Percentiles rank a stretch among this genome's conserved stretches.
Evolutionary conservation across 2,797 vertebrate genomes (phyloP).

Genomic region (Naso thynnoides): DNA sequence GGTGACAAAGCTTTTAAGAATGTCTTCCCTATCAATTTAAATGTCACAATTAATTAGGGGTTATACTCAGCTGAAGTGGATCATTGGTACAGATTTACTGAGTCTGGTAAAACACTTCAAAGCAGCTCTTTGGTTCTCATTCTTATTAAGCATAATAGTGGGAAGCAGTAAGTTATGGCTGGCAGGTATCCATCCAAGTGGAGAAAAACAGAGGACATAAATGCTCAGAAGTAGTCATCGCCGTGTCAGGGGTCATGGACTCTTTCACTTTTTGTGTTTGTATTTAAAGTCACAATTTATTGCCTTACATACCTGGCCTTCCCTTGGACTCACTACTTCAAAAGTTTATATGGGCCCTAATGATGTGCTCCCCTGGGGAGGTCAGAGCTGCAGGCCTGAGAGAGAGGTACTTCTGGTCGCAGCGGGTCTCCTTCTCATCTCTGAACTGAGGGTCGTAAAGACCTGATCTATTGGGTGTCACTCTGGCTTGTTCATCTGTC

Average conservation of each 20-base stretch:
- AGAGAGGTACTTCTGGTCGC: constrained; percentile 62
- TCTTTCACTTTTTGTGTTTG: constrained; percentile 80
- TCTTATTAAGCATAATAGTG: constrained; percentile 51
- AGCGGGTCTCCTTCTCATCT: constrained; percentile 75
- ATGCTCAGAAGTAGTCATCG: constrained; percentile 69
- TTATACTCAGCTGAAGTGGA: constrained; percentile 39
- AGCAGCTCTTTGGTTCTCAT: constrained; percentile 53
- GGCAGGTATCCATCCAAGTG: constrained; percentile 69
- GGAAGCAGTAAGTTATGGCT: constrained; percentile 70
- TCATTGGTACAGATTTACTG: constrained; percentile 56
- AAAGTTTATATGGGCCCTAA: constrained; percentile 81
- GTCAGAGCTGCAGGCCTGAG: constrained; percentile 63
- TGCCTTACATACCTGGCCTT: constrained; percentile 77
- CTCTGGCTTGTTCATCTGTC: constrained; percentile 63
- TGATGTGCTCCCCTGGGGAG: constrained; percentile 59
- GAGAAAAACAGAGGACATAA: constrained; percentile 75
- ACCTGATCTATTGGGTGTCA: constrained; percentile 77
- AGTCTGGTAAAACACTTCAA: constrained; percentile 66
- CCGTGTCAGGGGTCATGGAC: constrained; percentile 66
- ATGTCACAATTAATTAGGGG: constrained; percentile 66
- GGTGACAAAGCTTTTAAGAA: constrained; percentile 50
- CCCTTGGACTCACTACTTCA: constrained; percentile 75
- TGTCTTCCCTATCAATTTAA: constrained; percentile 58
- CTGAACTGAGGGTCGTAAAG: constrained; percentile 75
- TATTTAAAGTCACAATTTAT: constrained; percentile 79